Evolutionary conservation across 1,140 invertebrate species (phyloP), one percentile per base, ranked within the genome.

Genomic region (Spodoptera litura): DNA sequence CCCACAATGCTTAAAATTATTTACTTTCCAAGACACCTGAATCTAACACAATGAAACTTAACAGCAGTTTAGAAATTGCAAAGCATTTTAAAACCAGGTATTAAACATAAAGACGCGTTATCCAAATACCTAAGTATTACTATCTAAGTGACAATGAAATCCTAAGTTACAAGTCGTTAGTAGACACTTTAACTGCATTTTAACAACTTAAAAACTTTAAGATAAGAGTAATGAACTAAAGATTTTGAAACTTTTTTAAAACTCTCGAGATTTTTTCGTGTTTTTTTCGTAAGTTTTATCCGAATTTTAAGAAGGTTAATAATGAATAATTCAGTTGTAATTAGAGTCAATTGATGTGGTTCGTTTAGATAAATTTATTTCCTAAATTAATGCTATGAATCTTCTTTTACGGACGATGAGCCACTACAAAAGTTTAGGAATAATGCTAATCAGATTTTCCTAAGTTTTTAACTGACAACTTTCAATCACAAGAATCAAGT

Each of bases 181-280:
- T 70, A 70, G 66, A n/a, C 52, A 66, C 62, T 70, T 70, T 52
- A 70, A 70, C 66, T 70, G 25, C 66, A 70, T 11, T 70, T 70
- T 52, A 70, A 70, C 62, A 49, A 15, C 49, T 70, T 70, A 53
- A 70, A 31, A 53, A 70, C 66, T 71, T 56, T 56, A 12, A 71
- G 68, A 71, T 71, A 71, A 71, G 31, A 71, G n/a, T 51, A 71
- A 71, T 55, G 68, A 71, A 71, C 68, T 38, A 56, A 71, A 71
- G 68, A 56, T 71, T 71, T 71, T 8, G 52, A 4, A 38, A 71
- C 51, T 55, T 71, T 53, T 27, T 52, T 15, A 52, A 71, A 15
- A 25, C 51, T 55, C 51, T 35, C 0, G 38, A 71, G n/a, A 15
- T 71, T 71, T 71, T 27, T 15, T 20, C 13, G 3, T 38, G 27